Percentiles rank a stretch among this genome's conserved stretches.
These are phyloP conservation scores for Malachius bipustulatus DNA, from an alignment of 2,888 invertebrate genomes.

Conservation along the genomic window DNA sequence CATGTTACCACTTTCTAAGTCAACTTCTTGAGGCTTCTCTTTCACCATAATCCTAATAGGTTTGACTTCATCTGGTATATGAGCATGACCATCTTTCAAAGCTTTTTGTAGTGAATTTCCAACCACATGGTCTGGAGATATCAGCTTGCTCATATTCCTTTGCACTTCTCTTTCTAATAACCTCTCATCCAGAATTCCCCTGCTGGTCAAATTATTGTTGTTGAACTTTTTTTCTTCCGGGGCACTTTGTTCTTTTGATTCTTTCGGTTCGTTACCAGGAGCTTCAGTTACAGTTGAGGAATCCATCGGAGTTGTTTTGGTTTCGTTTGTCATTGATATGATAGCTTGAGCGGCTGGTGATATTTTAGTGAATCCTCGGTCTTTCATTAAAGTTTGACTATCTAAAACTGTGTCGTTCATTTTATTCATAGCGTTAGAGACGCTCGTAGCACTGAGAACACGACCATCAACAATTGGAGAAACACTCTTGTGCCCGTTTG, in stretches of 20 bases:
- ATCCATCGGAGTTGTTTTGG: neutral
- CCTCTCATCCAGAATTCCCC: constrained; percentile 23
- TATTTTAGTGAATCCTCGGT: constrained; percentile 25
- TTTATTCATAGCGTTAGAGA: constrained; percentile 34
- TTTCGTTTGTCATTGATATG: constrained; percentile 20
- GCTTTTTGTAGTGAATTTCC: constrained; percentile 22
- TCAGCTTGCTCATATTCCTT: constrained; percentile 28
- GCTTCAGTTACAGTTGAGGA: constrained; percentile 1
- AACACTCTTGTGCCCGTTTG: constrained; percentile 13
- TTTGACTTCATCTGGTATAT: constrained; percentile 33
- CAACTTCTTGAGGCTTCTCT: constrained; percentile 33
- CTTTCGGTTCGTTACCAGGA: neutral
- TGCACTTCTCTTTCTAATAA: constrained; percentile 26
- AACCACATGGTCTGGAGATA: constrained; percentile 22
- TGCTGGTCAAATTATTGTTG: constrained; percentile 22
- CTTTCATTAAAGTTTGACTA: constrained; percentile 33
- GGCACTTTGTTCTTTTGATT: constrained; percentile 1
- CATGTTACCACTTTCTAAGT: constrained; percentile 37
- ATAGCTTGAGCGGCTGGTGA: constrained; percentile 24
- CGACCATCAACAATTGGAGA: constrained; percentile 31
- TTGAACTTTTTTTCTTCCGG: neutral
- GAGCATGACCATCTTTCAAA: constrained; percentile 30
- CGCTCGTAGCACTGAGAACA: constrained; percentile 34
- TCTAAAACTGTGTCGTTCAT: constrained; percentile 36
- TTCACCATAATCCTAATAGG: constrained; percentile 35